phyloP scores from a whole-genome alignment of 2,888 invertebrate genomes.

The Helobdella robusta region DNA sequence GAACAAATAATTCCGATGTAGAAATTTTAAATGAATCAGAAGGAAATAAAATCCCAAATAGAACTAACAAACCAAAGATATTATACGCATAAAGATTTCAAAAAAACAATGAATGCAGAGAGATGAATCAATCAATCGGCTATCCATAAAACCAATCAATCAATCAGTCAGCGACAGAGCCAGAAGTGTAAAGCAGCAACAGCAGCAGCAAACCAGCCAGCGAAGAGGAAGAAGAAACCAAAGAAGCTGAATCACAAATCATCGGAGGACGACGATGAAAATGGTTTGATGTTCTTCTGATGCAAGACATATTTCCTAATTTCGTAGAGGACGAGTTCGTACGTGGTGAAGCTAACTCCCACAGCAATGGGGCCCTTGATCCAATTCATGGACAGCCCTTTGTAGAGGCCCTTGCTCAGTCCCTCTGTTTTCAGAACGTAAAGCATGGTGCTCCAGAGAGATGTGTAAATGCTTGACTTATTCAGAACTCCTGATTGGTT shows the following conservation, averaged over 20 bases:
- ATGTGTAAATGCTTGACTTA: slow-evolving; percentile 53
- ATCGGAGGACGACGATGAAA: not conserved
- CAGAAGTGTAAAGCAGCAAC: no score
- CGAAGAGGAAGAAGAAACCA: not conserved
- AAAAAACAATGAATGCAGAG: no score
- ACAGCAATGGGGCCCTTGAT: slow-evolving; percentile 63
- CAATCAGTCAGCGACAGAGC: no score
- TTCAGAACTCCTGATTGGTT: slow-evolving; percentile 51
- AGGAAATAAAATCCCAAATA: no score
- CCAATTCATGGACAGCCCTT: slow-evolving; percentile 99
- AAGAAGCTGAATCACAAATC: not conserved
- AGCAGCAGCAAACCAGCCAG: no score
- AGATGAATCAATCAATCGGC: no score
- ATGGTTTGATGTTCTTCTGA: slow-evolving; percentile 1
- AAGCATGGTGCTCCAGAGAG: slow-evolving; percentile 60
- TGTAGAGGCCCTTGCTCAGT: slow-evolving; percentile 77
- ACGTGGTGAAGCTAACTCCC: slow-evolving; percentile 90
- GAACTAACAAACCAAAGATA: no score
- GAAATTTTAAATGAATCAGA: no score
- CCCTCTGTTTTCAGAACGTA: slow-evolving; percentile 63
- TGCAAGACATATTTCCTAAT: slow-evolving; percentile 42
- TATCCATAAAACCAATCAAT: no score
- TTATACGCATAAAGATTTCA: no score
- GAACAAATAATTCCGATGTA: no score
- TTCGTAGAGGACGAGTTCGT: slow-evolving; percentile 58